phyloP scores from a whole-genome alignment of 2,797 vertebrate genomes.

The Sebastes jordani region DNA sequence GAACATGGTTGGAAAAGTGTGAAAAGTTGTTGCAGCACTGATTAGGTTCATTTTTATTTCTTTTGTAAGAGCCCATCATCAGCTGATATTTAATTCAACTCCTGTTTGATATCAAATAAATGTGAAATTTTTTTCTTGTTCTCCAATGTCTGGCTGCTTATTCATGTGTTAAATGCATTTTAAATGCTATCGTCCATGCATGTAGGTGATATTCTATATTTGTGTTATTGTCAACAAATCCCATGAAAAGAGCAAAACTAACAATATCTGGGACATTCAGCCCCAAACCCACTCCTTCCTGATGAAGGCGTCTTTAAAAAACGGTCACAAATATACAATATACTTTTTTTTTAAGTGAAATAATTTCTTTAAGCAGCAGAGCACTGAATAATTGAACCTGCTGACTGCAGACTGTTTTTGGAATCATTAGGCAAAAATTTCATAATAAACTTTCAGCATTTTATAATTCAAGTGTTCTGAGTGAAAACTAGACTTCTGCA shows the following conservation, averaged over 20 bases:
- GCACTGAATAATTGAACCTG: no score
- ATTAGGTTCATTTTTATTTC: conserved; percentile 88
- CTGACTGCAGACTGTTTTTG: no score
- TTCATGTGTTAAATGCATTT: conserved; percentile 10
- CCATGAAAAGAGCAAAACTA: background rate
- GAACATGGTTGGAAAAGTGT: conserved; percentile 69
- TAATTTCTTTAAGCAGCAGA: no score
- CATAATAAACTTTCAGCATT: no score
- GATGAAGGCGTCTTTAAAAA: background rate
- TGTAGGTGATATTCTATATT: background rate
- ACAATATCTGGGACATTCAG: background rate
- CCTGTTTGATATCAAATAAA: conserved; percentile 99
- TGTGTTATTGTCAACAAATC: background rate
- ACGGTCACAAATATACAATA: background rate
- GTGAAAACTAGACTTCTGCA: no score
- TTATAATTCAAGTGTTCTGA: no score
- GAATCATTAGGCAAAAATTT: no score
- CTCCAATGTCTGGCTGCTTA: conserved; percentile 77
- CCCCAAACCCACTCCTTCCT: background rate
- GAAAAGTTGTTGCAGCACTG: conserved; percentile 79
- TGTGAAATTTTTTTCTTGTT: conserved; percentile 97
- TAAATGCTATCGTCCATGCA: background rate
- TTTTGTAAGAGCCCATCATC: conserved; percentile 96
- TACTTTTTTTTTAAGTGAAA: background rate
- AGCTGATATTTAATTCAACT: conserved; percentile 99